Base-by-base conservation (phyloP, 2,888 invertebrate species). In the Fragum sueziense region DNA sequence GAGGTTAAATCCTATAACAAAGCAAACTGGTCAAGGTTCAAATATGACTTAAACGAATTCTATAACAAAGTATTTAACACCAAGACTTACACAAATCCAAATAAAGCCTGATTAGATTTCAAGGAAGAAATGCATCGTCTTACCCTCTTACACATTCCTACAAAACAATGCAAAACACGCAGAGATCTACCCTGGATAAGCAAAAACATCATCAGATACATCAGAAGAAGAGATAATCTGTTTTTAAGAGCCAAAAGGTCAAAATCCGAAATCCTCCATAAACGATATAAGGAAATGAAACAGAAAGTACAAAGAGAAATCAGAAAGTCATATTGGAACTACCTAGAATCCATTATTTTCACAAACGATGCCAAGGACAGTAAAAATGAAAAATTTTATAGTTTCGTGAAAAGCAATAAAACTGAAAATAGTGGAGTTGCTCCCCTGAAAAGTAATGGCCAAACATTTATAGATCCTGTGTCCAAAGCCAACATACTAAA, bases 301-400 rank as follows among this genome's bases (percentile, higher is more conserved):
- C 27, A 41, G 0, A 17, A 6, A 7, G 47, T 74, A 0, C 74
- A 69, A 31, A 74, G 51, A 69, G 59, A 74, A 59, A 68, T 74
- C 9, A 27, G 74, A 25, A 59, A 57, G 27, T 68, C 74, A n/a
- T 68, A 74, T 33, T 69, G 74, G 67, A 25, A 52, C 51, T 67
- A 73, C 54, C 47, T 73, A 33, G 68, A 74, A 34, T 27, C 74
- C 1, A 3, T 62, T 17, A 29, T 62, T 11, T 62, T 62, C 27
- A 25, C 62, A 25, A 22, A 27, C 14, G 62, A 62, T 29, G 27
- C 62, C 14, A 11, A 62, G 6, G n/a, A 14, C 14, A 17, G 62
- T 29, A 62, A 62, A 22, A 62, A 62, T 2, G 31, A 62, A 33
- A 62, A 62, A 62, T 33, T 33, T 2, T 62, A 62, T 22, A 31